These are phyloP conservation scores for Ectemnius continuus DNA, from an alignment of 2,888 invertebrate species.

Conservation along the genomic window DNA sequence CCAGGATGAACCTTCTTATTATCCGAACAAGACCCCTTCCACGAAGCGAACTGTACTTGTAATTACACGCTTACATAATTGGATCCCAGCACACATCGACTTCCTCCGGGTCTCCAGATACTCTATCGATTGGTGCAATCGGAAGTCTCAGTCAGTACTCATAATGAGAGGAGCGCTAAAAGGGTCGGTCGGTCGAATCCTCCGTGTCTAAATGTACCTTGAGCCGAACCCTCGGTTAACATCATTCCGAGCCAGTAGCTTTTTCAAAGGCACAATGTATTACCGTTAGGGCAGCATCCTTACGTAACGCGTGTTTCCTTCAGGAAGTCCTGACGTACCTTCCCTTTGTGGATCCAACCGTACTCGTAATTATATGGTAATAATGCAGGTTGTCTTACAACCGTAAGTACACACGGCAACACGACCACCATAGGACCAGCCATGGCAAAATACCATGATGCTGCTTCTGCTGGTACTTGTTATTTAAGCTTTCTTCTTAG, in stretches of 20 bases:
- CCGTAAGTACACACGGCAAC: slow-evolving; percentile 52
- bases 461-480: slow-evolving; percentile 21
- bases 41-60: slow-evolving; percentile 25
- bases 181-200: slow-evolving; percentile 12
- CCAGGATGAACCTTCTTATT: slow-evolving; percentile 7
- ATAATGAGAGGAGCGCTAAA: slow-evolving; percentile 29
- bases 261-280: neutral
- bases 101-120: slow-evolving; percentile 23
- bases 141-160: slow-evolving; percentile 1
- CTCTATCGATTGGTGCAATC: neutral
- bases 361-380: slow-evolving; percentile 62
- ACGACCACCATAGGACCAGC: slow-evolving; percentile 53
- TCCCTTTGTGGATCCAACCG: slow-evolving; percentile 38
- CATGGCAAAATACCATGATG: slow-evolving; percentile 55
- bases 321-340: slow-evolving; percentile 28
- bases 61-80: slow-evolving; percentile 40
- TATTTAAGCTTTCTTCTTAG: slow-evolving; percentile 41
- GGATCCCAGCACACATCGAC: slow-evolving; percentile 30
- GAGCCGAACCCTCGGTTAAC: neutral
- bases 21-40: slow-evolving; percentile 26
- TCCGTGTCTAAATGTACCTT: too few species aligned
- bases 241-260: neutral
- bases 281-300: slow-evolving; percentile 1
- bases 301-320: slow-evolving; percentile 25
- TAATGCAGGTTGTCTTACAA: slow-evolving; percentile 60